A percentile compares a stretch with the other conserved stretches of the same genome.
phyloP scores from a whole-genome alignment of 2,797 vertebrate genomes.

The Phalloptychus januarius region DNA sequence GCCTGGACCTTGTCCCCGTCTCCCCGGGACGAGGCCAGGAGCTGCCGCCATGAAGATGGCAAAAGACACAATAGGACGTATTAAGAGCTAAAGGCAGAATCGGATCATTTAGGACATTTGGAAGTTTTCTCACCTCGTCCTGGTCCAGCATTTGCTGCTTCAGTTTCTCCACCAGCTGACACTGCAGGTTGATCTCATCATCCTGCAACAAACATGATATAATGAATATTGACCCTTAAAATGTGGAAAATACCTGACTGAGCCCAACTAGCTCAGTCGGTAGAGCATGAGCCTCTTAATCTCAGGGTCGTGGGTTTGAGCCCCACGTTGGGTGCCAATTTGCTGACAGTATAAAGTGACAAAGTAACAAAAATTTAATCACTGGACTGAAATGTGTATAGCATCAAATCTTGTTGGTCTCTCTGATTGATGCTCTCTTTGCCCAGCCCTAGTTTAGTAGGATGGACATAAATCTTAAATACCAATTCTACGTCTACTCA shows the following conservation, averaged over 20 bases:
- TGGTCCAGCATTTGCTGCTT: slow-evolving; percentile 99
- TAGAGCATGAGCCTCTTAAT: slow-evolving; percentile 79
- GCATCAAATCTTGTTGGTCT: no score
- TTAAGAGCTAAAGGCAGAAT: not conserved
- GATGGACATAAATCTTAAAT: not conserved
- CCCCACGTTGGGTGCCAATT: slow-evolving; percentile 68
- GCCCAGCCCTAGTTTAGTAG: no score
- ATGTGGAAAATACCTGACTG: no score
- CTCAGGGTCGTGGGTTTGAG: slow-evolving; percentile 77
- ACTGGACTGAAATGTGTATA: no score
- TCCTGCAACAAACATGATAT: slow-evolving; percentile 78
- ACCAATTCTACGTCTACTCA: not conserved
- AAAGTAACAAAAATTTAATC: no score
- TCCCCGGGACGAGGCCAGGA: slow-evolving; percentile 89
- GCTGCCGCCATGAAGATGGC: slow-evolving; percentile 64
- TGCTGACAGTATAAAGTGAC: no score
- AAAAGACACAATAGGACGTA: not conserved
- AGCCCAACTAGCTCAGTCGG: slow-evolving; percentile 73
- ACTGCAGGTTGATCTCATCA: slow-evolving; percentile 99
- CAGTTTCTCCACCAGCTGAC: slow-evolving; percentile 95
- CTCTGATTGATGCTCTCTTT: no score
- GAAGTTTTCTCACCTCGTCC: slow-evolving; percentile 87
- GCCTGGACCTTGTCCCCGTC: slow-evolving; percentile 93
- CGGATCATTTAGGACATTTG: not conserved
- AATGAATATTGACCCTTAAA: slow-evolving; percentile 3